These are phyloP conservation scores for Podabrus alpinus DNA, from an alignment of 2,888 invertebrate genomes.

Conservation along the genomic window DNA sequence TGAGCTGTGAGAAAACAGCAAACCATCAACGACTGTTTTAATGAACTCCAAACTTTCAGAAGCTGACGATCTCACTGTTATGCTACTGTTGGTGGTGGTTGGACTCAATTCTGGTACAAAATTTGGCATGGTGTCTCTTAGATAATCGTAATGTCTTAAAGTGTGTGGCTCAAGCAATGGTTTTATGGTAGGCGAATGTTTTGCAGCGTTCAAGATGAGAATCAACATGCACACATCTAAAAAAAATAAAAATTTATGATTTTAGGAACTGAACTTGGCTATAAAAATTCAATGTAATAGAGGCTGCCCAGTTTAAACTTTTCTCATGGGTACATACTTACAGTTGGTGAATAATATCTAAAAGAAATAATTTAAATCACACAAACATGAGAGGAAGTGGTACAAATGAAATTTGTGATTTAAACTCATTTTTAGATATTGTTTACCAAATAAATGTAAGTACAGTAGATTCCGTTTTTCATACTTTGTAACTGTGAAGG, in stretches of 20 bases:
- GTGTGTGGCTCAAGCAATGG: conserved; percentile 93
- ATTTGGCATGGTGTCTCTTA: conserved; percentile 90
- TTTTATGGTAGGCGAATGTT: conserved; percentile 86
- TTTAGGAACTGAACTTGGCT: no score
- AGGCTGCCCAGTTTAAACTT: no score
- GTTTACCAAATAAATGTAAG: no score
- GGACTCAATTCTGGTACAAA: conserved; percentile 76
- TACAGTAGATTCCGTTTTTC: no score
- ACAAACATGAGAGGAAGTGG: no score
- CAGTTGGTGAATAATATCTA: no score
- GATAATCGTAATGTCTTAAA: conserved; percentile 88
- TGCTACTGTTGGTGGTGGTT: conserved; percentile 49
- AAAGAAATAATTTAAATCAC: no score
- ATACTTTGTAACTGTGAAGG: no score
- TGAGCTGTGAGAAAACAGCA: conserved; percentile 68
- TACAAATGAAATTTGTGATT: no score
- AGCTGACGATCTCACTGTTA: conserved; percentile 58
- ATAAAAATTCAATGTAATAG: no score
- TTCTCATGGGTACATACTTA: no score
- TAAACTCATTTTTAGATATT: no score
- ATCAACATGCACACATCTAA: conserved; percentile 86
- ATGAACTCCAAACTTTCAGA: conserved; percentile 74
- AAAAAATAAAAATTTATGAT: conserved; percentile 22
- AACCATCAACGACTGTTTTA: conserved; percentile 72
- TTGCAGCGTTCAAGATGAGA: conserved; percentile 92